Conservation (phyloP, 1,140 invertebrate species). For the Drosophila melanogaster region Release_6_plus_ISO1_MT NC_004354.4:5155001-5155500, state of each 20-base stretch:
- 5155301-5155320: constrained; percentile 9
- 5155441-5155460: constrained; percentile 64
- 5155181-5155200: constrained; percentile 37
- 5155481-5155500: constrained; percentile 10
- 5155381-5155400: not conserved
- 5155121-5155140: constrained; percentile 79
- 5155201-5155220: constrained; percentile 13
- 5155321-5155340: not conserved
- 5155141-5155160: constrained; percentile 65
- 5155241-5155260: constrained; percentile 33
- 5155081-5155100: constrained; percentile 52
- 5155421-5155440: constrained; percentile 63
- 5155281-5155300: constrained; percentile 27
- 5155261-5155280: constrained; percentile 44
- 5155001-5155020: constrained; percentile 80
- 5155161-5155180: constrained; percentile 33
- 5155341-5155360: not conserved
- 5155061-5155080: constrained; percentile 20
- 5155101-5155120: constrained; percentile 72
- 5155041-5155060: constrained; percentile 74
- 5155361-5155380: too few relatives aligned
- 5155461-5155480: constrained; percentile 59
- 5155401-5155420: constrained; percentile 20
- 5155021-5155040: constrained; percentile 80
- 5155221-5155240: constrained; percentile 47